Base-by-base conservation (phyloP, 2,113 vertebrate genomes). In the Nothoprocta perdicaria region DNA sequence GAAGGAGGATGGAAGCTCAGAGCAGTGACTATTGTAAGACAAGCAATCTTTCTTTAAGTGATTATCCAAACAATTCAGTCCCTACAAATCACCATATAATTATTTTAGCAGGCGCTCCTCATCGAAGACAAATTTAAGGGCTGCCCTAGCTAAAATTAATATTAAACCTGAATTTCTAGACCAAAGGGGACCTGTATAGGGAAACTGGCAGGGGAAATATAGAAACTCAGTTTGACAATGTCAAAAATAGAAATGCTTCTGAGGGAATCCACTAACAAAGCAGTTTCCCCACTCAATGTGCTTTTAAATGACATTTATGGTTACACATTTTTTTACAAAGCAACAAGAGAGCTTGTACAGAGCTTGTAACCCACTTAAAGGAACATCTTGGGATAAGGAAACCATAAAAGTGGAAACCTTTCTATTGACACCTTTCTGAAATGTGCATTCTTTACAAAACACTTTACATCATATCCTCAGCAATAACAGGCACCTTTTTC, bases 171-270 rank as follows among this genome's bases (percentile, higher is more conserved):
- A 35, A 57, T 3, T 74, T 52, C 10, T 43, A 66, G 21, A 41
- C 2, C 12, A 58, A 81, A 84, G 15, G 6, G 6, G 7, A 80
- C 14, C 3, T 27, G 5, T 7, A 6, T 35, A 9, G 27, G 17
- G 6, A 4, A 41, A 21, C 6, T 67, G 35, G 11, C 48, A 5
- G 5, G 1, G 6, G 9, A 22, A 23, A 4, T n/a, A 4, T n/a
- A 45, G 35, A 48, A 83, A 65, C 1, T 2, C 24, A 31, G 9
- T 80, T 45, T 61, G 12, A 46, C 27, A 74, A 2, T 46, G 41
- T 61, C 24, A 69, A 62, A 94, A 46, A 21, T 4, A 74, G 7
- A 86, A 86, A 35, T 10, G 3, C 46, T 86, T 73, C 43, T 73
- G 38, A 67, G 26, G 7, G 6, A 80, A 5, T 53, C 4, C 14